Evolutionary conservation across 2,888 invertebrate genomes (phyloP), one percentile per base, ranked within the genome.

Genomic region (Drosophila antonietae): DNA sequence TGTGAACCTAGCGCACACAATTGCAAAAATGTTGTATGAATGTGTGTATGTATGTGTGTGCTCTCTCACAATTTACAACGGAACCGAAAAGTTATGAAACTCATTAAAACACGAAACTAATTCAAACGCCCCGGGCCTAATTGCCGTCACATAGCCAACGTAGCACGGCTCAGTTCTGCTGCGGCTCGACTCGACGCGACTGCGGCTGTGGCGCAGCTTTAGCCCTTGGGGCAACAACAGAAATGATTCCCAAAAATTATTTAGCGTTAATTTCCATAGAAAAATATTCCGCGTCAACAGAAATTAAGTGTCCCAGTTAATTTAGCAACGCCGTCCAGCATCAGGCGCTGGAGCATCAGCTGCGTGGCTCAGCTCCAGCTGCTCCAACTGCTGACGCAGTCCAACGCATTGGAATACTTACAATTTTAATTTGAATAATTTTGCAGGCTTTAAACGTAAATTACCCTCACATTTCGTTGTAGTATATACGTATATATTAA

Each of bases 221-320:
- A 15, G 37, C 63, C 78, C 62, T 58, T 59, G 65, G 62, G 81
- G 66, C 77, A 83, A 69, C 78, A 68, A 37, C 64, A 56, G 78
- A 72, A 87, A 81, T 73, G 82, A 82, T 82, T 84, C 73, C 57
- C 82, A 79, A 84, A 82, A 89, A 84, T 84, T 89, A 89, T 84
- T 84, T 84, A 87, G 87, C 89, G 84, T 87, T 84, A 89, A 84
- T 84, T 89, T 84, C 89, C 87, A 84, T 89, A 84, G 84, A 88
- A 88, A 84, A 84, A 89, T 84, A 89, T 89, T 51, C 87, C 87
- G 89, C 84, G 84, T 84, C 84, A 84, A 84, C 84, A 84, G 89
- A 84, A 84, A 84, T 84, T 89, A 84, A 84, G 87, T 89, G 84
- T 84, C 89, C 87, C 84, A 84, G 89, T 89, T 89, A 84, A 84